These are phyloP conservation scores for Cuculus canorus DNA, from an alignment of 2,797 vertebrate genomes.

Conservation along the genomic window DNA sequence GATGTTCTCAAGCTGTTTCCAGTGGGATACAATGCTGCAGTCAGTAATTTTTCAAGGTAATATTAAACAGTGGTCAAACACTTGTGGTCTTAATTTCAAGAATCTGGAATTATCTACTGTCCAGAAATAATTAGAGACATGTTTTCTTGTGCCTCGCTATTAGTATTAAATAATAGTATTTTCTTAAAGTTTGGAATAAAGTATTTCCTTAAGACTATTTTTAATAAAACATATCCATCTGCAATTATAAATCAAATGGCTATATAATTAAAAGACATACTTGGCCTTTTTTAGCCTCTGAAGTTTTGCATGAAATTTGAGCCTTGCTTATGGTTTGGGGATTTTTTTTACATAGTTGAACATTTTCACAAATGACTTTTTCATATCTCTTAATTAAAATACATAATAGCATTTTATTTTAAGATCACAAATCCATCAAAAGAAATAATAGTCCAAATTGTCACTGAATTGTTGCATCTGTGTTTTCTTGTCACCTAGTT, in stretches of 20 bases:
- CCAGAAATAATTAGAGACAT: not conserved
- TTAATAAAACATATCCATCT: not conserved
- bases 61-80: not conserved
- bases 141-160: not conserved
- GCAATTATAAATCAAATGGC: conserved; percentile 27
- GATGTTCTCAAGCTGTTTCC: not conserved
- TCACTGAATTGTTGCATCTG: not conserved
- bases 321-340: not conserved
- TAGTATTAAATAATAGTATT: not conserved
- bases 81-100: not conserved
- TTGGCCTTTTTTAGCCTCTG: conserved; percentile 7
- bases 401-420: conserved; percentile 11
- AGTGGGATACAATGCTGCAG: not conserved
- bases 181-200: not conserved
- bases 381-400: conserved; percentile 51
- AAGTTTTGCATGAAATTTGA: conserved; percentile 37
- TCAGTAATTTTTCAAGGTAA: not conserved
- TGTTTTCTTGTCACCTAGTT: not conserved
- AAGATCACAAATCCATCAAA: conserved; percentile 26
- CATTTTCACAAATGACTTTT: conserved; percentile 36
- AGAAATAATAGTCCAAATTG: not conserved
- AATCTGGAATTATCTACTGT: not conserved
- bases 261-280: conserved; percentile 29
- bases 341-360: not conserved
- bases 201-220: not conserved